phyloP scores from a whole-genome alignment of 2,113 vertebrate genomes.

The Ivindomyrus marchei region DNA sequence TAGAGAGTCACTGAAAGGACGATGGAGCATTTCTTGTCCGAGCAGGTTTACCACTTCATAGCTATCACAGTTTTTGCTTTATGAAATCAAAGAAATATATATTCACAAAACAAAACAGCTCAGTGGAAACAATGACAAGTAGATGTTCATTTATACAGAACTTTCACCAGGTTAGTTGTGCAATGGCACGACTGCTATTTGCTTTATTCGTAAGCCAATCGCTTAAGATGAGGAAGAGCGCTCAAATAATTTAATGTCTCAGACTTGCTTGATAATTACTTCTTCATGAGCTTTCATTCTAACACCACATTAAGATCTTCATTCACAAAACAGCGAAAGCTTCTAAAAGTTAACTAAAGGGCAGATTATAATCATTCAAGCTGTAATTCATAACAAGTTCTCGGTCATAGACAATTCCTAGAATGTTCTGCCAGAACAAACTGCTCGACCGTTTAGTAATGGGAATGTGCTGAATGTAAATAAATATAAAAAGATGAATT shows the following conservation, averaged over 20 bases:
- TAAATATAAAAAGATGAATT: slow-evolving; percentile 43
- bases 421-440: slow-evolving; percentile 30
- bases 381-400: slow-evolving; percentile 11
- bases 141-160: background rate
- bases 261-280: slow-evolving; percentile 42
- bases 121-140: slow-evolving; percentile 42
- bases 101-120: slow-evolving; percentile 41
- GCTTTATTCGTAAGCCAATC: slow-evolving; percentile 25
- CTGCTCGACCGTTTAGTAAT: slow-evolving; percentile 41
- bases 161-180: background rate
- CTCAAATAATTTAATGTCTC: background rate
- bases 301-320: slow-evolving; percentile 17
- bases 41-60: slow-evolving; percentile 43
- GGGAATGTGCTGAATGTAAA: slow-evolving; percentile 58
- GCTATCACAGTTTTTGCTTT: slow-evolving; percentile 36
- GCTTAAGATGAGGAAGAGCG: slow-evolving; percentile 19
- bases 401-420: slow-evolving; percentile 21
- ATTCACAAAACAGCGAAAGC: slow-evolving; percentile 8
- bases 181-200: slow-evolving; percentile 32
- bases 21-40: slow-evolving; percentile 16
- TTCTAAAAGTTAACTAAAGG: slow-evolving; percentile 36
- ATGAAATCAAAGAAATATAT: slow-evolving; percentile 8
- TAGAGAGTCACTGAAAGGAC: slow-evolving; percentile 30
- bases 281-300: slow-evolving; percentile 19
- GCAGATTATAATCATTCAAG: slow-evolving; percentile 23